Evolutionary conservation across 2,888 invertebrate species (phyloP).

Genomic region (Romanomermis culicivorax): DNA sequence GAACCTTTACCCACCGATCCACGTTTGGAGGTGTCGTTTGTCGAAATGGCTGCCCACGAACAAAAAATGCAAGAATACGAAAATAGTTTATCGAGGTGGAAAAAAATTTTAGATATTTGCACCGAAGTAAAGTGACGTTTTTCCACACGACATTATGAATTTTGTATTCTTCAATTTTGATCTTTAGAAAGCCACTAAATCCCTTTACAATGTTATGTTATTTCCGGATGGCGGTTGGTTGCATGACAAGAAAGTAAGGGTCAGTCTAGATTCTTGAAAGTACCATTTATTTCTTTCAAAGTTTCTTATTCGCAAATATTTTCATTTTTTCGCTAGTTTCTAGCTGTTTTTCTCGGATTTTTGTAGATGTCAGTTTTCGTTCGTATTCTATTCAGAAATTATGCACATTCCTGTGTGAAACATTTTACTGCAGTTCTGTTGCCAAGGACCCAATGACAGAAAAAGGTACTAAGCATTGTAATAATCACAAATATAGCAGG

Average conservation of each 20-base stretch:
- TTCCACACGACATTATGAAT: not conserved
- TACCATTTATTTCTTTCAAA: no score
- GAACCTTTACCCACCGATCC: conserved; percentile 12
- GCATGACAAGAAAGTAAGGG: conserved; percentile 44
- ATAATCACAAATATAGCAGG: no score
- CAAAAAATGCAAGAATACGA: conserved; percentile 57
- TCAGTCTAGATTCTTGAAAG: no score
- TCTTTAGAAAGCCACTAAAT: conserved; percentile 46
- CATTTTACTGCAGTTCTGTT: no score
- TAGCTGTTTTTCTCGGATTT: no score
- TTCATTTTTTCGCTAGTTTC: no score
- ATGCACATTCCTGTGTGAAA: no score
- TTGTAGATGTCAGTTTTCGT: no score
- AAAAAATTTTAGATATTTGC: conserved; percentile 42
- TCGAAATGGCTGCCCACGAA: conserved; percentile 67
- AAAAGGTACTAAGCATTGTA: no score
- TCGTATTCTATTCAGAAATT: no score
- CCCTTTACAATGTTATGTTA: conserved; percentile 60
- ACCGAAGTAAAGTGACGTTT: conserved; percentile 37
- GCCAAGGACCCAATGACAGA: no score
- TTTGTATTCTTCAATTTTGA: conserved; percentile 12
- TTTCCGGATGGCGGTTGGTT: conserved; percentile 81
- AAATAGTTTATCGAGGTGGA: conserved; percentile 47
- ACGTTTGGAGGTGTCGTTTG: conserved; percentile 39
- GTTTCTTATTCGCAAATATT: no score